These are phyloP conservation scores for Toxonevra muliebris DNA, from an alignment of 2,888 invertebrate genomes.

Conservation along the genomic window DNA sequence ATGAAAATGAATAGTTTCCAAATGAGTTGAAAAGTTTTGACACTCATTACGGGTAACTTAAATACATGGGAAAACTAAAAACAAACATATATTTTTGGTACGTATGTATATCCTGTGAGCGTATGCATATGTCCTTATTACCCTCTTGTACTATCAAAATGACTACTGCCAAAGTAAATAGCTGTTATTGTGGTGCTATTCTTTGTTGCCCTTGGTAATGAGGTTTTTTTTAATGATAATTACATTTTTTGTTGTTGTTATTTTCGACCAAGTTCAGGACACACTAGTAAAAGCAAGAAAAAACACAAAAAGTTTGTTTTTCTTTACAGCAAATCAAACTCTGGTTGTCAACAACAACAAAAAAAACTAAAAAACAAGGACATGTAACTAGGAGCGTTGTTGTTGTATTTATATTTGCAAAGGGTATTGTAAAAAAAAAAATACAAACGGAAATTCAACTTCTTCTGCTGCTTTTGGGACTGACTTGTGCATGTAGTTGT, in stretches of 20 bases:
- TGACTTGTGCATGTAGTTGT: too few relatives aligned
- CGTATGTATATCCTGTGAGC: too few relatives aligned
- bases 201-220: constrained; percentile 54
- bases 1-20: too few relatives aligned
- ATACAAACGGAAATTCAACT: neutral
- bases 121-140: too few relatives aligned
- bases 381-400: constrained; percentile 23
- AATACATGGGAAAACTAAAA: too few relatives aligned
- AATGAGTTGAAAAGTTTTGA: too few relatives aligned
- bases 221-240: constrained; percentile 56
- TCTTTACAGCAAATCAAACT: too few relatives aligned
- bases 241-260: constrained; percentile 34
- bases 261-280: constrained; percentile 35
- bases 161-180: neutral
- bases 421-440: neutral
- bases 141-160: too few relatives aligned
- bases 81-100: too few relatives aligned
- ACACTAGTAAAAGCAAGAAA: constrained; percentile 18
- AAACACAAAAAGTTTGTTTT: constrained; percentile 2
- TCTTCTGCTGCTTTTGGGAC: too few relatives aligned
- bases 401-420: constrained; percentile 13
- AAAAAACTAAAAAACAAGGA: constrained; percentile 14
- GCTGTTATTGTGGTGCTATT: constrained; percentile 1
- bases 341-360: neutral
- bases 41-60: too few relatives aligned